Conservation (phyloP, 1,140 invertebrate genomes). For the Drosophila pandora region DNA sequence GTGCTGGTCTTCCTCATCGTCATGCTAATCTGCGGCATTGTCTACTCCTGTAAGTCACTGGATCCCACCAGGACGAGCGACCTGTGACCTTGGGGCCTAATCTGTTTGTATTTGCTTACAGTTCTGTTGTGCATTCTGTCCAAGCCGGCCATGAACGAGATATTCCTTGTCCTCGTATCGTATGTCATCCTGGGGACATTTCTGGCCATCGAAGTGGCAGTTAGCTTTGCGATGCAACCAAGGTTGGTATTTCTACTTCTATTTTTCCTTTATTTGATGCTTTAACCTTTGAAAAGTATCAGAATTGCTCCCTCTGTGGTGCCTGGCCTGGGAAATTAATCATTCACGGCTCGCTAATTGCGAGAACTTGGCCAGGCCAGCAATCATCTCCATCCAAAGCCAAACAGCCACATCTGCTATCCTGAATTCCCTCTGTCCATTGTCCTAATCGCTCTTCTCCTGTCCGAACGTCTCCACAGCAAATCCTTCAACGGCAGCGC, state of each 20-base stretch:
- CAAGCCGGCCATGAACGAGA: slow-evolving; percentile 93
- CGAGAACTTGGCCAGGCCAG: slow-evolving; percentile 15
- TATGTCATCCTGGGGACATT: slow-evolving; percentile 91
- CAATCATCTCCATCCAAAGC: slow-evolving; percentile 12
- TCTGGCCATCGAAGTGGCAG: slow-evolving; percentile 86
- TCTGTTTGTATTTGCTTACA: slow-evolving; percentile 68
- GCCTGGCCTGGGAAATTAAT: slow-evolving; percentile 53
- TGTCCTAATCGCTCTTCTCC: slow-evolving; percentile 26
- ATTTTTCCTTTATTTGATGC: not conserved
- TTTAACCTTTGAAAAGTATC: not conserved
- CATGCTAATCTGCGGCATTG: slow-evolving; percentile 84
- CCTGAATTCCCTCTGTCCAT: slow-evolving; percentile 13
- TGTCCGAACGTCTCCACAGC: slow-evolving; percentile 37
- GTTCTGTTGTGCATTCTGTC: slow-evolving; percentile 90
- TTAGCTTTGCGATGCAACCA: slow-evolving; percentile 85
- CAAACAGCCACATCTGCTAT: slow-evolving; percentile 29
- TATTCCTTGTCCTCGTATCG: slow-evolving; percentile 92
- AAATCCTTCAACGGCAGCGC: slow-evolving; percentile 82
- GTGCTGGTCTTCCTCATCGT: slow-evolving; percentile 84
- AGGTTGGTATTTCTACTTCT: slow-evolving; percentile 74
- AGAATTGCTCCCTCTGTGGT: slow-evolving; percentile 16
- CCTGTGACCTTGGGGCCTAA: slow-evolving; percentile 16
- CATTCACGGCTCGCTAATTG: slow-evolving; percentile 69
- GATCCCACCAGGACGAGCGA: slow-evolving; percentile 16
- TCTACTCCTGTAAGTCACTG: slow-evolving; percentile 85